Conservation (phyloP, 2,888 invertebrate species). For the Spatulosminthurus flaviceps region DNA sequence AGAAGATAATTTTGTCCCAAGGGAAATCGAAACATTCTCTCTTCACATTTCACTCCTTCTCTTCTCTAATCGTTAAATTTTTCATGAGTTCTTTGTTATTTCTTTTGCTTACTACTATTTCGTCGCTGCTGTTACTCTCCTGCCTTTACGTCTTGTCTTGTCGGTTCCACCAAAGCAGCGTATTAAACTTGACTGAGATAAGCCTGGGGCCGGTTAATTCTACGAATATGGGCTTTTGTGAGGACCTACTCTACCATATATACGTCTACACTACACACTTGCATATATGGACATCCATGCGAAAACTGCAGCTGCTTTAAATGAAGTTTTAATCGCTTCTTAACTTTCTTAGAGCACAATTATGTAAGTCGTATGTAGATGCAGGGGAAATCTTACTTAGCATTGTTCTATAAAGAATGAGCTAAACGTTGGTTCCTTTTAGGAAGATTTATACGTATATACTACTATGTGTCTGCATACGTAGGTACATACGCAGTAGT, state of each 20-base stretch:
- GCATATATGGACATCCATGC: background rate
- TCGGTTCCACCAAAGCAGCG: no score
- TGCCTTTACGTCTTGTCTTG: no score
- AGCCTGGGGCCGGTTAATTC: no score
- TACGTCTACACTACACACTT: no score
- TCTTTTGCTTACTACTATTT: constrained; percentile 7
- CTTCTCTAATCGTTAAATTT: constrained; percentile 31
- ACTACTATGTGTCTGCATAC: no score
- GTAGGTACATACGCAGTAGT: no score
- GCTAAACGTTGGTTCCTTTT: no score
- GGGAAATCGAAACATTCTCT: constrained; percentile 31
- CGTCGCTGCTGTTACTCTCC: background rate
- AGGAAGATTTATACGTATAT: no score
- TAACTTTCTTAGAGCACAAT: background rate
- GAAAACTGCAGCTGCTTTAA: background rate
- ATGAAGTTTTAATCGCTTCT: constrained; percentile 8
- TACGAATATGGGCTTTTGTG: background rate
- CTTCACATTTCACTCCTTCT: background rate
- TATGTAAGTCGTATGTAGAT: background rate
- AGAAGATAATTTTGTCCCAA: constrained; percentile 21
- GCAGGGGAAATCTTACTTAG: no score
- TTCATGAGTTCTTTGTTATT: constrained; percentile 25
- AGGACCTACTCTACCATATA: no score
- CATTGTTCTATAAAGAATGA: no score
- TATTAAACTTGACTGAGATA: no score